Evolutionary conservation across 1,140 invertebrate genomes (phyloP).

Genomic region (Elymnias hypermnestra): DNA sequence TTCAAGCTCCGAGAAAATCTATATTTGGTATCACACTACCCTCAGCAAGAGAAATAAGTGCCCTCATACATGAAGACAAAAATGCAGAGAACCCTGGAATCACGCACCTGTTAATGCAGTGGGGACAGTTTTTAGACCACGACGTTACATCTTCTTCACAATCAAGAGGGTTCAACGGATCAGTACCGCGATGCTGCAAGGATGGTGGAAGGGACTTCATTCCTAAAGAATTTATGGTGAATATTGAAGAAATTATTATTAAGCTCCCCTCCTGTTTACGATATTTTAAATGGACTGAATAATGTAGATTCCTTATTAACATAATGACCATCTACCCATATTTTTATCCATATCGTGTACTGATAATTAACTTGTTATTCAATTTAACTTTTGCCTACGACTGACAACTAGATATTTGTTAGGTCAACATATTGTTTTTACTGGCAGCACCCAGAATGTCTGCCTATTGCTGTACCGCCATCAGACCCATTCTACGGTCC

Average conservation of each 20-base stretch:
- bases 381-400: too few species aligned
- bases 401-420: too few species aligned
- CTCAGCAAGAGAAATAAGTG: constrained; percentile 81
- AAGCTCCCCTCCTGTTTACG: too few species aligned
- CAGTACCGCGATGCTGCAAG: constrained; percentile 87
- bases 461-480: constrained; percentile 84
- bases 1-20: constrained; percentile 77
- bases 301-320: too few species aligned
- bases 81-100: constrained; percentile 75
- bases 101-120: constrained; percentile 90
- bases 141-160: constrained; percentile 84
- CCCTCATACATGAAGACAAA: constrained; percentile 79
- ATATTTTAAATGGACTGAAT: too few species aligned
- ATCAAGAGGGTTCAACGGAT: constrained; percentile 86
- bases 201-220: constrained; percentile 79
- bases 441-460: constrained; percentile 86
- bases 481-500: constrained; percentile 84
- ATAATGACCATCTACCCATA: too few species aligned
- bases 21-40: constrained; percentile 78
- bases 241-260: constrained; percentile 3
- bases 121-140: constrained; percentile 91
- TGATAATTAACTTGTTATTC: too few species aligned
- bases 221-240: constrained; percentile 79
- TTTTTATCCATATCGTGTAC: too few species aligned
- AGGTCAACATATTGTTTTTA: too few species aligned